Evolutionary conservation across 2,888 invertebrate genomes (phyloP).

Genomic region (Atethmia centrago): DNA sequence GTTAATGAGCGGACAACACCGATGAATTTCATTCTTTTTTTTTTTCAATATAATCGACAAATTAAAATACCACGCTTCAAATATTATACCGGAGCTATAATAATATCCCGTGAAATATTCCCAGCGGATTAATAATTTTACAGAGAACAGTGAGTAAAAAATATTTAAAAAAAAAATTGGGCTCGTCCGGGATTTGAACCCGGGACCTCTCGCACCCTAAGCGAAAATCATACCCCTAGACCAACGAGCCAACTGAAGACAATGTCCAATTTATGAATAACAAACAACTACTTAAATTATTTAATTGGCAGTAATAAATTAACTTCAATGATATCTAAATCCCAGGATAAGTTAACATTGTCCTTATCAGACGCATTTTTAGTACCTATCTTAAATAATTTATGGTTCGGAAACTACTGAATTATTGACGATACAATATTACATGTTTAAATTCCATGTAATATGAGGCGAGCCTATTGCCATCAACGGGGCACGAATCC

Average conservation of each 20-base stretch:
- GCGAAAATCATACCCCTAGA: conserved; percentile 91
- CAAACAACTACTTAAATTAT: neutral
- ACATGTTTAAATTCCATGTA: too few relatives aligned
- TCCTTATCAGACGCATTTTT: neutral
- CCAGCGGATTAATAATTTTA: neutral
- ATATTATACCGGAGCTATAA: conserved; percentile 12
- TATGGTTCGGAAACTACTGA: conserved; percentile 7
- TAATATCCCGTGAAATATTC: neutral
- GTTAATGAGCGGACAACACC: conserved; percentile 24
- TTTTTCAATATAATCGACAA: conserved; percentile 17
- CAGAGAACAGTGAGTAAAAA: neutral
- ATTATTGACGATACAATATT: neutral
- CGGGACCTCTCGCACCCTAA: conserved; percentile 91
- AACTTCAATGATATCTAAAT: conserved; percentile 23
- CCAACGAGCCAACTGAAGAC: conserved; percentile 87
- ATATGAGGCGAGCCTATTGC: too few relatives aligned
- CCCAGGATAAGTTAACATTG: conserved; percentile 6
- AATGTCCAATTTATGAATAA: conserved; percentile 24
- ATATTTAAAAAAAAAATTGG: conserved; percentile 68
- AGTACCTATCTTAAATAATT: neutral
- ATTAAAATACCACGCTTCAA: conserved; percentile 54
- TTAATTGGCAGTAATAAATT: conserved; percentile 29
- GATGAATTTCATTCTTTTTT: conserved; percentile 14
- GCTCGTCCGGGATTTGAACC: conserved; percentile 90
- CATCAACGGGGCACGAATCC: too few relatives aligned